phyloP scores from a whole-genome alignment of 2,113 vertebrate genomes.

The Aspidoscelis tigris region DNA sequence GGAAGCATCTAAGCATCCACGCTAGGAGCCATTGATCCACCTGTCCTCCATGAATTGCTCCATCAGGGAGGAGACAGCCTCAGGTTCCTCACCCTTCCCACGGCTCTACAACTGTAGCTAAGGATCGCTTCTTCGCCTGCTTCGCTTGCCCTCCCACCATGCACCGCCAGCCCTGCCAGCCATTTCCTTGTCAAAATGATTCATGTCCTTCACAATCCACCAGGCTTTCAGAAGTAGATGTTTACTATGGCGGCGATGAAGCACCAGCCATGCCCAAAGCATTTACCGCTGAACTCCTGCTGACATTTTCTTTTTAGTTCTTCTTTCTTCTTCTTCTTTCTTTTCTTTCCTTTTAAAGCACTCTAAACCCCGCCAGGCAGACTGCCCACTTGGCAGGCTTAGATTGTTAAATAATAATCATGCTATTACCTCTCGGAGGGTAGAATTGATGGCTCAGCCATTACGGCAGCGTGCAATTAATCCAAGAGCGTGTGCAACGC shows the following conservation, averaged over 20 bases:
- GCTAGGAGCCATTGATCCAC: too few species aligned
- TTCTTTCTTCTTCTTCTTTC: not conserved
- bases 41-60: too few species aligned
- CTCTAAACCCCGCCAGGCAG: constrained; percentile 36
- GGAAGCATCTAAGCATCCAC: too few species aligned
- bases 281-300: not conserved
- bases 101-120: not conserved
- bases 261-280: not conserved
- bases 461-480: constrained; percentile 61
- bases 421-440: constrained; percentile 46
- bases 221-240: not conserved
- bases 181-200: not conserved
- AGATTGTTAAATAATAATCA: constrained; percentile 65
- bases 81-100: not conserved
- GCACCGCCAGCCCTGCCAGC: not conserved
- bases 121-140: not conserved
- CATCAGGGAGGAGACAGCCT: too few species aligned
- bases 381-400: not conserved
- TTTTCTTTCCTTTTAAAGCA: constrained; percentile 33
- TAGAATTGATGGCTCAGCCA: constrained; percentile 57
- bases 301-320: constrained; percentile 28
- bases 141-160: not conserved
- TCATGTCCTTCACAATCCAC: not conserved
- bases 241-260: not conserved
- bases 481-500: constrained; percentile 1